Conservation (phyloP, 2,113 vertebrate genomes). For the Gorilla gorilla region DNA sequence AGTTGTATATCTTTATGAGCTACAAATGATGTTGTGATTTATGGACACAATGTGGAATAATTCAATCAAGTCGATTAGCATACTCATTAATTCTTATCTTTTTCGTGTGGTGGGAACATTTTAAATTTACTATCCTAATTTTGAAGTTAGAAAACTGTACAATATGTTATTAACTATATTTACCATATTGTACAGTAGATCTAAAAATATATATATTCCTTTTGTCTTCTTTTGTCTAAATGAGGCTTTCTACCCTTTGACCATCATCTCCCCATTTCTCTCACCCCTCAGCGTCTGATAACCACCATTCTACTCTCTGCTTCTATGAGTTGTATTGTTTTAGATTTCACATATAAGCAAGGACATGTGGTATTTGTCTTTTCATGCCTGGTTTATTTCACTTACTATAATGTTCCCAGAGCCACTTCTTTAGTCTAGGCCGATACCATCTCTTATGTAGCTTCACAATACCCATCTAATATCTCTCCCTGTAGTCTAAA, state of each 20-base stretch:
- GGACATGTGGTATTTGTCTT: neutral
- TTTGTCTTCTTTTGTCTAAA: neutral
- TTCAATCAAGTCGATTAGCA: neutral
- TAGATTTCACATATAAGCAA: neutral
- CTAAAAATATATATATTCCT: neutral
- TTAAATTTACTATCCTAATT: neutral
- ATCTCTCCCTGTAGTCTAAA: neutral
- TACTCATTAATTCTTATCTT: neutral
- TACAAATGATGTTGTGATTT: neutral
- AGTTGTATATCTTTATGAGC: neutral
- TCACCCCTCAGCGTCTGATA: neutral
- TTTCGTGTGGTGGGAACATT: neutral
- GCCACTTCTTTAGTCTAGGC: neutral
- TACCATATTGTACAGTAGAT: neutral
- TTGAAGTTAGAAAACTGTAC: neutral
- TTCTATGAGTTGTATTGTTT: too few relatives aligned
- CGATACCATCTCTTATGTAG: neutral
- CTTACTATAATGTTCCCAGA: neutral
- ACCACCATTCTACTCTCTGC: neutral
- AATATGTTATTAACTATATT: neutral
- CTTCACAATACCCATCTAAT: neutral
- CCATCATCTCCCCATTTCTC: neutral
- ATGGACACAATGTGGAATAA: neutral
- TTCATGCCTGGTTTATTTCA: neutral
- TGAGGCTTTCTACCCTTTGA: neutral